Conservation (phyloP, 1,140 invertebrate genomes). For the Conus ventricosus region DNA sequence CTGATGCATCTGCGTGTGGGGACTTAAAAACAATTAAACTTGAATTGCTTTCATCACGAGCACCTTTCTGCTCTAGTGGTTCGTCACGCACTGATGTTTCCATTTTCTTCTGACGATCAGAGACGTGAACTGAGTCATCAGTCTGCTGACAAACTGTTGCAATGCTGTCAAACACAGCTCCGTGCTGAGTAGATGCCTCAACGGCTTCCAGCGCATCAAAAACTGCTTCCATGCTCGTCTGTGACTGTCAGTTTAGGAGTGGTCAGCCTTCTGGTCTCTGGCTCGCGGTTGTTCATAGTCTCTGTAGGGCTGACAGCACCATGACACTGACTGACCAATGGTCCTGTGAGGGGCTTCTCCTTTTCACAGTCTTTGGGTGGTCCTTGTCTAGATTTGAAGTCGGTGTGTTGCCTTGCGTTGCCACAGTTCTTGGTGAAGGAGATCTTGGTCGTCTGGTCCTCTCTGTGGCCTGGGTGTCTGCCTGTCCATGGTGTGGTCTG, state of each 20-base stretch:
- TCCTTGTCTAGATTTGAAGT: background rate
- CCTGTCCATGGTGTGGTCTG: background rate
- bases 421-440: background rate
- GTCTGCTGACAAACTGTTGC: background rate
- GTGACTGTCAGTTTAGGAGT: background rate
- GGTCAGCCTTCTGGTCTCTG: background rate
- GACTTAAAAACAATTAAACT: background rate
- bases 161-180: background rate
- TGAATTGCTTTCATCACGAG: background rate
- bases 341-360: no score
- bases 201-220: background rate
- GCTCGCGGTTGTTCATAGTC: background rate
- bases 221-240: background rate
- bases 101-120: background rate
- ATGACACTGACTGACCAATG: background rate
- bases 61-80: background rate
- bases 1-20: background rate
- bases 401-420: background rate
- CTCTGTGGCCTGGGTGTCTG: background rate
- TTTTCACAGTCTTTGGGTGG: background rate
- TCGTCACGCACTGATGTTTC: background rate
- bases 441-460: background rate
- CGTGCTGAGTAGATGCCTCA: background rate
- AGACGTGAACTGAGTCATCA: background rate
- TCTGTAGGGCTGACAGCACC: background rate